Evolutionary conservation across 2,888 invertebrate species (phyloP).

Genomic region (Hemithea aestivaria): DNA sequence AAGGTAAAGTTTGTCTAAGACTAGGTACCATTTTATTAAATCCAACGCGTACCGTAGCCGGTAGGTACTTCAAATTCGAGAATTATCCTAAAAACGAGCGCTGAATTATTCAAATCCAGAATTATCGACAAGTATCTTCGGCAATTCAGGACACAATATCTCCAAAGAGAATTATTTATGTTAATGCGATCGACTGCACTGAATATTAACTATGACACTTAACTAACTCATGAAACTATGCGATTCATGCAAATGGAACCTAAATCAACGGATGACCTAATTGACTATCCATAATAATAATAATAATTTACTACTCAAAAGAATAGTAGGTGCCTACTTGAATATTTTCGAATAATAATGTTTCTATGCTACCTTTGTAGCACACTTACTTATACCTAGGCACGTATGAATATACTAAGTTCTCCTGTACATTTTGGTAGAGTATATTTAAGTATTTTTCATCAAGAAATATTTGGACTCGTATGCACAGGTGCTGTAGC

Average conservation of each 20-base stretch:
- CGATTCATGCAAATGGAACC: too few relatives aligned
- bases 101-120: conserved; percentile 67
- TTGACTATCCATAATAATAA: neutral
- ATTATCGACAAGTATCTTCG: conserved; percentile 56
- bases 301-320: too few relatives aligned
- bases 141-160: conserved; percentile 50
- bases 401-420: too few relatives aligned
- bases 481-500: too few relatives aligned
- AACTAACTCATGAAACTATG: conserved; percentile 7
- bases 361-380: too few relatives aligned
- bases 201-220: conserved; percentile 33
- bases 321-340: too few relatives aligned
- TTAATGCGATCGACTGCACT: conserved; percentile 45
- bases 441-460: conserved; percentile 4
- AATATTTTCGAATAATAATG: too few relatives aligned
- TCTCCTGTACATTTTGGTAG: too few relatives aligned
- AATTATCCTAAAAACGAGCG: conserved; percentile 60
- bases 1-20: neutral
- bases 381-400: too few relatives aligned
- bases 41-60: conserved; percentile 44
- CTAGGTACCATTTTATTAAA: conserved; percentile 10
- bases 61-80: conserved; percentile 65
- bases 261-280: too few relatives aligned
- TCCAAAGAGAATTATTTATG: conserved; percentile 44
- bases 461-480: too few relatives aligned